Evolutionary conservation across 2,797 vertebrate species (phyloP).

Genomic region (Macropus fuliginosus): DNA sequence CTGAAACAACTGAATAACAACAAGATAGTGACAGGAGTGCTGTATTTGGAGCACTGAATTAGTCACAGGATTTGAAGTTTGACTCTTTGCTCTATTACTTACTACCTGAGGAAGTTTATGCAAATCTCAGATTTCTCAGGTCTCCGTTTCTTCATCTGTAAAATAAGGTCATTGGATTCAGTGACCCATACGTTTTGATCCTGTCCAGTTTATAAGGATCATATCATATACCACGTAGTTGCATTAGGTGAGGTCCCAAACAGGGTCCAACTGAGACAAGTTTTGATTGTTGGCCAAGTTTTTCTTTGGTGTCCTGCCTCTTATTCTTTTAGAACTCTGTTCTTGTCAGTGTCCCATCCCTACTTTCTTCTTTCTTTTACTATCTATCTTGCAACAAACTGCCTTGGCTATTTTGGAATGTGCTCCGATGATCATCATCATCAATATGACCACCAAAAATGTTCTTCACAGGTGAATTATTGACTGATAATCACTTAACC

Average conservation of each 20-base stretch:
- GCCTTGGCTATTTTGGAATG: background rate
- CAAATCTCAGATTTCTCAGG: background rate
- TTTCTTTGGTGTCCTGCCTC: background rate
- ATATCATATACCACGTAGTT: background rate
- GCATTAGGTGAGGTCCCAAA: background rate
- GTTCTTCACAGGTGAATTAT: background rate
- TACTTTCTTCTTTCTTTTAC: background rate
- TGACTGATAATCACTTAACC: background rate
- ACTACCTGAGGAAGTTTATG: background rate
- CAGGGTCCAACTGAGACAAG: background rate
- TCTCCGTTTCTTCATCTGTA: constrained; percentile 7
- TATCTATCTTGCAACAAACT: background rate
- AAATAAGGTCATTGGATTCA: background rate
- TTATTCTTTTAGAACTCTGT: background rate
- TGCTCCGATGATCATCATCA: background rate
- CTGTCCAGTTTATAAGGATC: constrained; percentile 31
- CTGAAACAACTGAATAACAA: background rate
- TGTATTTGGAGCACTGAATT: background rate
- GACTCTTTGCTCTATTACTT: constrained; percentile 23
- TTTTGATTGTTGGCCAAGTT: background rate
- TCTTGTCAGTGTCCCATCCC: background rate
- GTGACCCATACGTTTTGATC: background rate
- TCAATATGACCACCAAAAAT: background rate
- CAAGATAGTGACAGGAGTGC: background rate
- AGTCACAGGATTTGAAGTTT: constrained; percentile 23